These are phyloP conservation scores for Rutilus rutilus DNA, from an alignment of 2,113 vertebrate species.

Conservation along the genomic window DNA sequence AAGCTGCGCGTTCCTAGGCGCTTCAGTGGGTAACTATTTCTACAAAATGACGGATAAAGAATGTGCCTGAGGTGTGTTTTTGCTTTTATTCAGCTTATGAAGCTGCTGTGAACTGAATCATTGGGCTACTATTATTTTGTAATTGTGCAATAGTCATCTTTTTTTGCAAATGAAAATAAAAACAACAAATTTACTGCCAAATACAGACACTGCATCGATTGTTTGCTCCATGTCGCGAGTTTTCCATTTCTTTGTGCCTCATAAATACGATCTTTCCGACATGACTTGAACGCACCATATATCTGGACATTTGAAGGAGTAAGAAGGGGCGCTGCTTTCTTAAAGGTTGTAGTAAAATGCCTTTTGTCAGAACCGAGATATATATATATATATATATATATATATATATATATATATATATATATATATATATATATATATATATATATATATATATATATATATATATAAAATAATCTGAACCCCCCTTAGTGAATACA, in stretches of 20 bases:
- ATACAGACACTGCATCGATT: not conserved
- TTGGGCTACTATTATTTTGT: not conserved
- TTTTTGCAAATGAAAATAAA: not conserved
- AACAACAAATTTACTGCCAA: not conserved
- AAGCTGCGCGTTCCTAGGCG: too few species aligned
- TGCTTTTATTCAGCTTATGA: not conserved
- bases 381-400: not conserved
- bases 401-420: constrained; percentile 8
- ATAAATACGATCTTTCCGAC: not conserved
- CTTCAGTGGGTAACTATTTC: too few species aligned
- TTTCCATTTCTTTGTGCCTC: not conserved
- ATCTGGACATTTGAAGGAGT: not conserved
- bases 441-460: constrained; percentile 44
- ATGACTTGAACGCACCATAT: not conserved
- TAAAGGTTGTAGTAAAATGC: constrained; percentile 78
- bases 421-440: constrained; percentile 42
- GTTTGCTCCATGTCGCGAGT: not conserved
- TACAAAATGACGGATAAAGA: not conserved
- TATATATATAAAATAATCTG: constrained; percentile 63
- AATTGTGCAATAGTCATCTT: not conserved
- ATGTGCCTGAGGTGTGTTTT: not conserved
- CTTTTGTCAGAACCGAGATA: constrained; percentile 75
- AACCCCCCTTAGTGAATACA: constrained; percentile 72
- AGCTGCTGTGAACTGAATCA: not conserved
- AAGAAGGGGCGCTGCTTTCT: constrained; percentile 46